Evolutionary conservation across 2,888 invertebrate species (phyloP), one percentile per base, ranked within the genome.

Genomic region (Diabrotica balteata): DNA sequence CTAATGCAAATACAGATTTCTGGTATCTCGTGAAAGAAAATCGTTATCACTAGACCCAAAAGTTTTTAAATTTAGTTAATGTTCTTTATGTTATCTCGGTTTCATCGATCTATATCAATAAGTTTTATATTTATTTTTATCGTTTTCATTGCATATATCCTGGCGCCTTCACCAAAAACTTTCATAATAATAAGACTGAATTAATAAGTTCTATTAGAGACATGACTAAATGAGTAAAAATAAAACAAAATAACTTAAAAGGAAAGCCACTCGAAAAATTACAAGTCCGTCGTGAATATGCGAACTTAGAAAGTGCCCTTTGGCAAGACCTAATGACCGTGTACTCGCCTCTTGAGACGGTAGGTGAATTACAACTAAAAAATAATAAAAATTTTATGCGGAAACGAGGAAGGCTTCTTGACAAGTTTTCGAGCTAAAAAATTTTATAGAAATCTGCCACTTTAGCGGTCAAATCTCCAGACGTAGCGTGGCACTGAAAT

Each of bases 321-420:
- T 49, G 57, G 63, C 63, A 57, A 57, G 50, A 50, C 52, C 49
- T 63, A 63, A 63, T 63, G 57, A 63, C 49, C 57, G 57, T 63
- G 55, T 63, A 49, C 55, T 57, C 17, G 44, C 45, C 49, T 50
- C 63, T 63, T 42, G 63, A 63, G 55, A 63, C 57, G 47, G 44
- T 47, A 57, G 50, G 54, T n/a, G 62, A 22, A 54, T 52, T 47
- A 55, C 42, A 55, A 53, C 32, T 47, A 63, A 50, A 63, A 50
- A 63, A 55, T 44, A 63, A 49, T 57, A 57, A 63, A 63, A 57
- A 57, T 59, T 50, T 50, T n/a, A 43, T 46, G 59, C 59, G 49
- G 59, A 59, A 53, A 57, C 44, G 44, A 17, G 11, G 45, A n/a
- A 9, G 54, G 47, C 32, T 63, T 49, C 54, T 43, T n/a, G 52